phyloP scores from a whole-genome alignment of 1,140 invertebrate genomes.

The Ectropis grisescens region DNA sequence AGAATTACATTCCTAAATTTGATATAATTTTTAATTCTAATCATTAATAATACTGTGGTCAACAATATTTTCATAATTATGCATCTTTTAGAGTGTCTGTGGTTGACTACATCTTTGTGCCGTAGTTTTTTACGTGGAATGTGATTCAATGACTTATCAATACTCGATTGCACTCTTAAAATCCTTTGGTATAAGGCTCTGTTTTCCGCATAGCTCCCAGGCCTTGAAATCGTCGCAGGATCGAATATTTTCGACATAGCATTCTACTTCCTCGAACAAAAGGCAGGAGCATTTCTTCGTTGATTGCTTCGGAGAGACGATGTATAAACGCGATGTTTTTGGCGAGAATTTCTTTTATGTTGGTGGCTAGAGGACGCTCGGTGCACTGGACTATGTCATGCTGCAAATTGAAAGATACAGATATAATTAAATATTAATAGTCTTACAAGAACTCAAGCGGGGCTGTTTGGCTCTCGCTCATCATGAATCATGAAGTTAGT shows the following conservation, averaged over 20 bases:
- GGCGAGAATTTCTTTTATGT: constrained; percentile 55
- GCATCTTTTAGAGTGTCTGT: too few relatives aligned
- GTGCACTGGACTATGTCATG: constrained; percentile 57
- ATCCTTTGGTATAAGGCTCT: constrained; percentile 55
- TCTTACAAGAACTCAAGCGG: too few relatives aligned
- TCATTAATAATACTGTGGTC: too few relatives aligned
- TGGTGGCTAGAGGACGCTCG: constrained; percentile 47
- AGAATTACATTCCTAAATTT: too few relatives aligned
- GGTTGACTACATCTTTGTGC: too few relatives aligned
- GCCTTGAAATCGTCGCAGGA: constrained; percentile 62
- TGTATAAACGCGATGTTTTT: constrained; percentile 61
- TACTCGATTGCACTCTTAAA: constrained; percentile 62
- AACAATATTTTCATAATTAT: too few relatives aligned
- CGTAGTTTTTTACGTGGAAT: too few relatives aligned
- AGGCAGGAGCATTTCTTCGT: constrained; percentile 58
- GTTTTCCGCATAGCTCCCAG: constrained; percentile 59
- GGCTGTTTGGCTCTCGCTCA: too few relatives aligned
- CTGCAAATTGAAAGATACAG: constrained; percentile 30
- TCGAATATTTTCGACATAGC: constrained; percentile 51
- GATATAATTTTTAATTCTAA: too few relatives aligned
- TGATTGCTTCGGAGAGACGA: constrained; percentile 54
- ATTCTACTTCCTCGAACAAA: constrained; percentile 59
- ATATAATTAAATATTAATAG: background rate
- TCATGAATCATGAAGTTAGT: too few relatives aligned
- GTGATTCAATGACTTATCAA: too few relatives aligned